A percentile compares a stretch with the other conserved stretches of the same genome.
These are phyloP conservation scores for Athene noctua DNA, from an alignment of 2,113 vertebrate species.

Conservation along the genomic window DNA sequence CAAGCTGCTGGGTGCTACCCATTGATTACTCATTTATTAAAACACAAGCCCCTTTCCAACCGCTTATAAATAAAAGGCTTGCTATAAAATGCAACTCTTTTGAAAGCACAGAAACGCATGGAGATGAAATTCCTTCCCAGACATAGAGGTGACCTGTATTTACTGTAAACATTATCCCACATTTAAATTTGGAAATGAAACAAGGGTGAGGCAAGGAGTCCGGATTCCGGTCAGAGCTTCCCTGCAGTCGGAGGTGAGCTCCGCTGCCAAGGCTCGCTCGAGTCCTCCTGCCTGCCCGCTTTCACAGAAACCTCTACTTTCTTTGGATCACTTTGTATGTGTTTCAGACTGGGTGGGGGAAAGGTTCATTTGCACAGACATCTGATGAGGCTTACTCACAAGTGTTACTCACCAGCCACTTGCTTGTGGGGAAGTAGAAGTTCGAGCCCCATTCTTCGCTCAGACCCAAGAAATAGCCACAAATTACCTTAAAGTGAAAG, in stretches of 20 bases:
- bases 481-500: not conserved
- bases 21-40: constrained; percentile 11
- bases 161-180: not conserved
- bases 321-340: not conserved
- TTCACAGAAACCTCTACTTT: not conserved
- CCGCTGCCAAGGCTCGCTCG: not conserved
- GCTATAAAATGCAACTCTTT: not conserved
- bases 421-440: constrained; percentile 11
- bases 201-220: not conserved
- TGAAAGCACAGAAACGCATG: not conserved
- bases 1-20: not conserved
- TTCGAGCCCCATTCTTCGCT: not conserved
- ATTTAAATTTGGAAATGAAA: constrained; percentile 35
- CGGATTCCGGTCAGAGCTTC: not conserved
- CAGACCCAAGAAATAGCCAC: not conserved
- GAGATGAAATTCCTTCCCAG: not conserved
- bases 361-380: constrained; percentile 17
- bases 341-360: constrained; percentile 28
- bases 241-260: not conserved
- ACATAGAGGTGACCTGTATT: not conserved
- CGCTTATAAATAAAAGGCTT: not conserved
- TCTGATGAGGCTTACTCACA: constrained; percentile 51
- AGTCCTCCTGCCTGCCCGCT: not conserved
- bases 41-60: not conserved
- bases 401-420: constrained; percentile 53